Conservation (phyloP, 2,113 vertebrate species). For the Tragelaphus imberbis region DNA sequence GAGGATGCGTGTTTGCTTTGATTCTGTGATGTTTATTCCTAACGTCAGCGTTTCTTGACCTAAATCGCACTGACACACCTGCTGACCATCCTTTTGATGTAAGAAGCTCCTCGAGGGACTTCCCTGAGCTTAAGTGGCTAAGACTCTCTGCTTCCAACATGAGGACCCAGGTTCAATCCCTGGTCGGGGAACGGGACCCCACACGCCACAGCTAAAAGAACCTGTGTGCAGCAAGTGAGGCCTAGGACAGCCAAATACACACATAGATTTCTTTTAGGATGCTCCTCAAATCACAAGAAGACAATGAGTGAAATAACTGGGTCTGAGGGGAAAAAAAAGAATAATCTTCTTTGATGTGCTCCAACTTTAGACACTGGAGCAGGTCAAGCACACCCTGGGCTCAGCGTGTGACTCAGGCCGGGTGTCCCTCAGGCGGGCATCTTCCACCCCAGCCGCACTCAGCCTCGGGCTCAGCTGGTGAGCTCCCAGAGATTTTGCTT, state of each 20-base stretch:
- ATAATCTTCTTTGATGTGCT: background rate
- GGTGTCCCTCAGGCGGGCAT: background rate
- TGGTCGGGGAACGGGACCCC: accelerated
- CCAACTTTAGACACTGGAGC: background rate
- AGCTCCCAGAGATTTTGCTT: background rate
- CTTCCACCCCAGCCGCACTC: background rate
- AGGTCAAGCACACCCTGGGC: background rate
- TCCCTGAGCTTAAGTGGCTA: background rate
- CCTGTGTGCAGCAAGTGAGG: accelerated
- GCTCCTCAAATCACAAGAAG: background rate
- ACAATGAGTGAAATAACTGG: background rate
- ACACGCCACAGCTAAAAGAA: background rate
- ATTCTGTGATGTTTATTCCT: background rate
- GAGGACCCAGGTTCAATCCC: background rate
- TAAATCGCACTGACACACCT: background rate
- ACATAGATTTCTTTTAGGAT: background rate
- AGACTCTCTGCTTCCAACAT: background rate
- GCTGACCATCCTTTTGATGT: background rate
- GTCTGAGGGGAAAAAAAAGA: background rate
- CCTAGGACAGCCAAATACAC: background rate
- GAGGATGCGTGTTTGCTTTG: background rate
- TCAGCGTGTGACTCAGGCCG: background rate
- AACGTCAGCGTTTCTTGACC: background rate
- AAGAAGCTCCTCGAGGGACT: background rate
- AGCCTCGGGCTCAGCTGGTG: background rate